Base-by-base conservation (phyloP, 2,797 vertebrate genomes). In the Artibeus jamaicensis region DNA sequence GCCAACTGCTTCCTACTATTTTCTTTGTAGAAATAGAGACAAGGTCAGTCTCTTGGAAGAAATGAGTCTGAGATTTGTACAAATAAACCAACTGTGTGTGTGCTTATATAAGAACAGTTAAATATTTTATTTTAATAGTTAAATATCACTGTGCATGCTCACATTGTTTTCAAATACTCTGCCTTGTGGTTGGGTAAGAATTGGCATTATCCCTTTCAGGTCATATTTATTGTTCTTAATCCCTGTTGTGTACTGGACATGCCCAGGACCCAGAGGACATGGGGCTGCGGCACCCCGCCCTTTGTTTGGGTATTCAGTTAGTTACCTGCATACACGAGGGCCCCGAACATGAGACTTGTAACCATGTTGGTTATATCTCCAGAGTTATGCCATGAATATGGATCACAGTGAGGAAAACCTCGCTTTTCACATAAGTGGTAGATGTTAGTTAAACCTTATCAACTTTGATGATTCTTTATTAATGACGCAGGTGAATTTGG, bases 1-100 rank as follows among this genome's bases (percentile, higher is more conserved):
- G 76, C 1, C 53, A 89, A 94, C 26, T 91, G 55, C 4, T 6
- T 68, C 14, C 29, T 89, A 83, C 9, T 89, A n/a, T 50, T 91
- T 91, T 83, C 67, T 70, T 11, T 93, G 79, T 67, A 73, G 48
- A 94, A 91, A 89, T 39, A 96, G 68, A 86, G 53, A 82, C 39
- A 84, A 96, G 34, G 71, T 2, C 32, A 87, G n/a, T 62, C 42
- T 68, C 57, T 26, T 92, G 21, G 37, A 81, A 81, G 37, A 24
- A 91, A 88, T 12, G 11, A 94, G 44, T 77, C 57, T 71, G 32
- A 65, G 32, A 89, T 87, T 93, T 91, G 46, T n/a, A 94, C 42
- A 91, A 95, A 93, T 70, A 55, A 94, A 68, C 71, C 34, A 55
- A 81, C 65, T 53, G 67, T 57, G n/a, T 70, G 50, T 46, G 50